Evolutionary conservation across 2,888 invertebrate genomes (phyloP).

Genomic region (Priocnemis perturbator): DNA sequence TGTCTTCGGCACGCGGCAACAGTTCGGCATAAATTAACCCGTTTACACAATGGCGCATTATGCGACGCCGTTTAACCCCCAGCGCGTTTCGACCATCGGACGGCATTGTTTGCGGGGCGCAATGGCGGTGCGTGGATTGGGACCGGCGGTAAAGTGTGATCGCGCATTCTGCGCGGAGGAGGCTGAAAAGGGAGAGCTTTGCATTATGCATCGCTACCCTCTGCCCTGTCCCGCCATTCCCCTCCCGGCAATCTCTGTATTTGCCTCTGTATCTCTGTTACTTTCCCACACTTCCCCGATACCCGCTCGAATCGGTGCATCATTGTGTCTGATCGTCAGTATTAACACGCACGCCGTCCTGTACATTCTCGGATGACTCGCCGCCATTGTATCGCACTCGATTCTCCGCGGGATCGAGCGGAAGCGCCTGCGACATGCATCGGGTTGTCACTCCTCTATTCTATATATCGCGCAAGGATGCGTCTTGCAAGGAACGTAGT

Average conservation of each 20-base stretch:
- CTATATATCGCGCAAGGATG: no score
- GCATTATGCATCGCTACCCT: conserved; percentile 53
- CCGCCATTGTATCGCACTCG: conserved; percentile 30
- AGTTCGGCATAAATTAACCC: conserved; percentile 62
- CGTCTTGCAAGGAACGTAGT: no score
- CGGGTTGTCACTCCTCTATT: no score
- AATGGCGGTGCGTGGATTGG: conserved; percentile 22
- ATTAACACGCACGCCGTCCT: not conserved
- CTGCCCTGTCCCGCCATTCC: conserved; percentile 1
- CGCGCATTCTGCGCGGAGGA: conserved; percentile 8
- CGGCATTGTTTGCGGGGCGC: conserved; percentile 59
- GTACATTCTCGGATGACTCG: not conserved
- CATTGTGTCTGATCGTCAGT: conserved; percentile 41
- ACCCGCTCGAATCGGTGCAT: not conserved
- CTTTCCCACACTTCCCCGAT: not conserved
- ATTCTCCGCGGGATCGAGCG: conserved; percentile 3
- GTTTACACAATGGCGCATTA: conserved; percentile 56
- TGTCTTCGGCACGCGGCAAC: conserved; percentile 39
- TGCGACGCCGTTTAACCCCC: conserved; percentile 52
- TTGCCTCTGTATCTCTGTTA: not conserved
- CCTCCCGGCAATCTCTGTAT: not conserved
- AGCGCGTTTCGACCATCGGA: conserved; percentile 40
- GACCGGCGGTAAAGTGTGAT: conserved; percentile 29
- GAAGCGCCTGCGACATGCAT: no score
- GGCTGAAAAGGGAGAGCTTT: conserved; percentile 37